Evolutionary conservation across 1,140 invertebrate species (phyloP), one percentile per base, ranked within the genome.

Genomic region (Araneus ventricosus): DNA sequence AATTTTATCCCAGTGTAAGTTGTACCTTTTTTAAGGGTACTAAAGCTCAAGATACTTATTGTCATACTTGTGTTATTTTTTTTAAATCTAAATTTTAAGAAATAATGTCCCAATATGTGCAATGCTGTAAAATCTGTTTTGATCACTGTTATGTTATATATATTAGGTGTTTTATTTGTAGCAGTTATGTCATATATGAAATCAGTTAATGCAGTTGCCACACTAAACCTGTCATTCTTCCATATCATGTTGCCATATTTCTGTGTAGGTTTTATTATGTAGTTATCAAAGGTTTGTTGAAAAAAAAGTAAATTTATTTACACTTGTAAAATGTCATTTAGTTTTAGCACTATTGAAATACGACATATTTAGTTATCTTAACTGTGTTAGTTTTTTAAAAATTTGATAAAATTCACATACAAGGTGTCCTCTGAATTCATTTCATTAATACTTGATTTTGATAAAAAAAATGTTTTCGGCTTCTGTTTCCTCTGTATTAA

Each of bases 11-110:
- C 52, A 24, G n/a, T n/a, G 22, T 52, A 20, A n/a, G 22, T 22
- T 84, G 20, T 86, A 34, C 84, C 52, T 61, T 86, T 85, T n/a
- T 10, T 10, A 30, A 86, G 30, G 57, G 52, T 20, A 61, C 52
- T 61, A 59, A 61, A 86, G 84, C 84, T 86, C 84, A 86, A 86
- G 61, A 86, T 86, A 86, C 84, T 59, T 61, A 59, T 86, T 57
- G 45, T 63, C 84, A 34, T 34, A 30, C 84, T 86, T 86, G 57
- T 86, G 70, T 75, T 52, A 52, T 52, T 14, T 75, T 75, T 75
- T 70, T 75, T 37, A n/a, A n/a, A 75, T 34, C 34, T 34, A 30
- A 75, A 75, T 34, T 75, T 75, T 0, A 37, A 75, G 20, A 75
- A 75, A 34, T 14, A 17, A 63, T 63, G 59, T 52, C 34, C 34